phyloP scores from a whole-genome alignment of 2,797 vertebrate species.

The Capromys pilorides region DNA sequence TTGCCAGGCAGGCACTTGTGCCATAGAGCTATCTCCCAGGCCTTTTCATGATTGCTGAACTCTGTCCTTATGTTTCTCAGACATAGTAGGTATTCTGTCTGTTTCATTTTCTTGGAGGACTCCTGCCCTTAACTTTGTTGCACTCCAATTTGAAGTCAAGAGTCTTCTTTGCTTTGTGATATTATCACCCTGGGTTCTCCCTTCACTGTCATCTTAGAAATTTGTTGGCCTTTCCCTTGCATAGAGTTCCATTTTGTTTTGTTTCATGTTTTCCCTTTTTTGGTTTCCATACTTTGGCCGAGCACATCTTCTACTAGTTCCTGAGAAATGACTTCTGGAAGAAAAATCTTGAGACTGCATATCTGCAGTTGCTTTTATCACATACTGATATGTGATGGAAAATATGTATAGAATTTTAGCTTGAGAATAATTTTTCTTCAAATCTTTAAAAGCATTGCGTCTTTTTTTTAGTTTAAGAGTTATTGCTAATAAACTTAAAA shows the following conservation, averaged over 20 bases:
- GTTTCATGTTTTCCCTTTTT: constrained; percentile 4
- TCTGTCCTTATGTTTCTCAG: constrained; percentile 4
- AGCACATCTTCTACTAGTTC: constrained; percentile 36
- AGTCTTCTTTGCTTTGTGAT: neutral
- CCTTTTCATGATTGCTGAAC: neutral
- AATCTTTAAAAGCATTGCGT: constrained; percentile 54
- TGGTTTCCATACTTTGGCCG: constrained; percentile 37
- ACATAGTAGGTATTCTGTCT: neutral
- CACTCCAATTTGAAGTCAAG: neutral
- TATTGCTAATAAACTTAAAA: neutral
- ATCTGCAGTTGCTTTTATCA: neutral
- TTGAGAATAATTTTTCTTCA: constrained; percentile 45
- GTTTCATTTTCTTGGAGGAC: neutral
- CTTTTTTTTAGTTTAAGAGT: constrained; percentile 4
- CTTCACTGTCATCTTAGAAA: neutral
- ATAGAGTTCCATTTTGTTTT: neutral
- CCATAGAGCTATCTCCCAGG: too few species aligned
- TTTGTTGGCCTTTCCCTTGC: neutral
- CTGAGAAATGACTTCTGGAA: constrained; percentile 11
- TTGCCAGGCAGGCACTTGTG: too few species aligned
- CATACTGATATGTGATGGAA: neutral
- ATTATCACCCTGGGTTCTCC: neutral
- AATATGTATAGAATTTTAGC: constrained; percentile 33
- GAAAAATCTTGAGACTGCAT: too few species aligned
- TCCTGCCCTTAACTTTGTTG: neutral